Conservation (phyloP, 1,140 invertebrate species). For the Drosophila seguyi region DNA sequence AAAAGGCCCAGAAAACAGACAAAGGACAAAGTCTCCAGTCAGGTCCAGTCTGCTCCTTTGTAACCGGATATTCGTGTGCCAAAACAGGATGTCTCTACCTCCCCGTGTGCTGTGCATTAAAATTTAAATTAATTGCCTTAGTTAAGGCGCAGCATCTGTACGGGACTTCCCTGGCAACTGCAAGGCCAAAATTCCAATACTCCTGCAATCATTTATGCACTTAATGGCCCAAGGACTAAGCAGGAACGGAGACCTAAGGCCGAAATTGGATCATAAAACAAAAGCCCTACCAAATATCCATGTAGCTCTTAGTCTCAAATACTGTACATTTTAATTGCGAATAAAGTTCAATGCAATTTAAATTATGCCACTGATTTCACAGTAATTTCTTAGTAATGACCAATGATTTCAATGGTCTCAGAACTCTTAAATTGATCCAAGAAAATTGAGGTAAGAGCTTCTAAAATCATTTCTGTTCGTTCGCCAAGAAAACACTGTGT, state of each 20-base stretch:
- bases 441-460: not conserved
- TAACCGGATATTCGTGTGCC: constrained; percentile 63
- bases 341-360: constrained; percentile 50
- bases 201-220: constrained; percentile 66
- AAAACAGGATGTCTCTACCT: constrained; percentile 30
- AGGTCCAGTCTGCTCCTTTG: constrained; percentile 25
- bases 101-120: constrained; percentile 27
- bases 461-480: constrained; percentile 2
- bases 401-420: constrained; percentile 9
- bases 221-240: constrained; percentile 30
- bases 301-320: not conserved
- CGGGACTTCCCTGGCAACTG: constrained; percentile 4
- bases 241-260: constrained; percentile 19
- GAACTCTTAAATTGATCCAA: constrained; percentile 6
- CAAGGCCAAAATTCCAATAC: constrained; percentile 17
- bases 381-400: constrained; percentile 7
- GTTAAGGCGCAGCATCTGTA: constrained; percentile 12
- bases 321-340: constrained; percentile 37
- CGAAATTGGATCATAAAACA: constrained; percentile 64
- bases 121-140: constrained; percentile 48
- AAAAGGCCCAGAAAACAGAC: constrained; percentile 14
- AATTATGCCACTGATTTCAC: constrained; percentile 2
- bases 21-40: not conserved
- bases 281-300: constrained; percentile 20
- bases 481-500: not conserved